Conservation (phyloP, 2,888 invertebrate genomes). For the Dascillus cervinus region DNA sequence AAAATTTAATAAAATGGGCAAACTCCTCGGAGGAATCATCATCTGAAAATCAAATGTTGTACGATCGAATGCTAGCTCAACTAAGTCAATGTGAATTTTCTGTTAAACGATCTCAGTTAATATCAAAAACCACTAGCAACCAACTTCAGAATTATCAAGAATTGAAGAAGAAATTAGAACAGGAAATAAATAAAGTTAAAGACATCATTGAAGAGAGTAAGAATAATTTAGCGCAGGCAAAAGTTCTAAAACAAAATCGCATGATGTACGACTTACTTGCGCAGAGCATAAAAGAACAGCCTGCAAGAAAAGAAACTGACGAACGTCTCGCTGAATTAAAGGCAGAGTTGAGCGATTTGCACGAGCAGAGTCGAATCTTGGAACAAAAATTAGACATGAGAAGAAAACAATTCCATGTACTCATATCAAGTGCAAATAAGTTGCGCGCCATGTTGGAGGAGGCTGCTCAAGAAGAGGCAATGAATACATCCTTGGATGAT, state of each 20-base stretch:
- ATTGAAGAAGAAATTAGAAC: conserved; percentile 68
- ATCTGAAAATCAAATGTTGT: conserved; percentile 61
- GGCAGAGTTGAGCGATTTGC: conserved; percentile 62
- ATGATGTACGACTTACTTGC: conserved; percentile 91
- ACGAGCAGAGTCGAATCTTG: conserved; percentile 62
- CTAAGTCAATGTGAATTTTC: conserved; percentile 84
- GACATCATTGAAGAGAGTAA: conserved; percentile 76
- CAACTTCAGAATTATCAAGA: conserved; percentile 77
- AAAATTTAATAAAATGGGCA: conserved; percentile 76
- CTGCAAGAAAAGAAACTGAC: conserved; percentile 76
- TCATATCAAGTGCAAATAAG: conserved; percentile 81
- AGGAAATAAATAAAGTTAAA: conserved; percentile 72
- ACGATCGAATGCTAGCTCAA: conserved; percentile 74
- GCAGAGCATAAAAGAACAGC: conserved; percentile 83
- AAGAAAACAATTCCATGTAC: conserved; percentile 82
- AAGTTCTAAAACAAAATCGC: conserved; percentile 80
- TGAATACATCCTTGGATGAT: conserved; percentile 46
- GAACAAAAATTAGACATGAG: conserved; percentile 73
- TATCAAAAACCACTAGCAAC: conserved; percentile 73
- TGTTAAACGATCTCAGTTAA: conserved; percentile 72
- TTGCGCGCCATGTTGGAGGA: conserved; percentile 74
- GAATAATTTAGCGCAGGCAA: conserved; percentile 70
- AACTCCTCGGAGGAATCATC: conserved; percentile 57
- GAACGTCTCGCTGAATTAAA: conserved; percentile 61
- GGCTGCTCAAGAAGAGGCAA: conserved; percentile 47